Evolutionary conservation across 92 coral and sea anemone genomes (phyloP).

Genomic region (Phenganax stokvisi): DNA sequence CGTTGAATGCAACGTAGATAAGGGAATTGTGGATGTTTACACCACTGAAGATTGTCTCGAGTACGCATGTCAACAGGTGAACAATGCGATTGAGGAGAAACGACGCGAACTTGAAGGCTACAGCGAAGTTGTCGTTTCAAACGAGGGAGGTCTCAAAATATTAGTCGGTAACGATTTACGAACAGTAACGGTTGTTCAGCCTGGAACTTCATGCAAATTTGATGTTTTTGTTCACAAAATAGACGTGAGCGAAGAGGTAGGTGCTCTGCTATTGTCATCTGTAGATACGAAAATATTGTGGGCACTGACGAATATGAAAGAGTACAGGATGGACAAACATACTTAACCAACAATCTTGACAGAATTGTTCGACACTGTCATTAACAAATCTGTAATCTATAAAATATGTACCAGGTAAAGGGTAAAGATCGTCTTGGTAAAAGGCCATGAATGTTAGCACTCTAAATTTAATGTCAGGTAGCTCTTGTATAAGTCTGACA

Average conservation of each 20-base stretch:
- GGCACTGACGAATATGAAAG: too few species aligned
- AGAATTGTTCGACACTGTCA: too few species aligned
- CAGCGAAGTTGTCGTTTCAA: conserved; percentile 24
- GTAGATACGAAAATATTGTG: too few species aligned
- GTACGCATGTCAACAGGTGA: conserved; percentile 1
- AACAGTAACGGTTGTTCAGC: conserved; percentile 22
- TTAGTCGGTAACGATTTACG: conserved; percentile 24
- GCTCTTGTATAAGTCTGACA: too few species aligned
- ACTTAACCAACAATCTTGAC: too few species aligned
- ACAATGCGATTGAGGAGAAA: not conserved
- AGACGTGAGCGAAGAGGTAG: conserved; percentile 17
- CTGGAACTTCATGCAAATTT: conserved; percentile 16
- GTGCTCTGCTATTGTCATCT: not conserved
- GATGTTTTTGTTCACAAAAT: conserved; percentile 22
- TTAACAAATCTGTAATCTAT: too few species aligned
- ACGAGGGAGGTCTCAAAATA: conserved; percentile 17
- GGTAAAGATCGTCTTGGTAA: too few species aligned
- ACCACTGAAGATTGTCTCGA: not conserved
- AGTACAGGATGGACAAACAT: too few species aligned
- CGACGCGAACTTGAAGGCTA: conserved; percentile 13
- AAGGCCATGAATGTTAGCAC: too few species aligned
- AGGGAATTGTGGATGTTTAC: conserved; percentile 26
- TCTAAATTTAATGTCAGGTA: too few species aligned
- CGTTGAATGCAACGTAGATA: conserved; percentile 25
- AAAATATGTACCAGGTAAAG: too few species aligned